phyloP scores from a whole-genome alignment of 2,888 invertebrate species.

The Neria commutata region DNA sequence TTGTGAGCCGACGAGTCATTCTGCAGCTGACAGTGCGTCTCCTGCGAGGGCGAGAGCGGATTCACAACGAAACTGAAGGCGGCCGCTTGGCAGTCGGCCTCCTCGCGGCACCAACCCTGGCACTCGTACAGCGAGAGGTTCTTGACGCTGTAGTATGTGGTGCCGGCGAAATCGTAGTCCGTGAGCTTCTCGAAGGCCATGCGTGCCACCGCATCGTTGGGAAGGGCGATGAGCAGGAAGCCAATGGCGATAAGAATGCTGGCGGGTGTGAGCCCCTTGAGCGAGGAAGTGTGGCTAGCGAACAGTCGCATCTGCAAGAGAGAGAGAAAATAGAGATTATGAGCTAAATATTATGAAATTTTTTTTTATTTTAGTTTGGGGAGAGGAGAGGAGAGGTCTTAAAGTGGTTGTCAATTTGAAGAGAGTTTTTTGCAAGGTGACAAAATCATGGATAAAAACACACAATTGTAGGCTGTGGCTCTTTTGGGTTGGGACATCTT shows the following conservation, averaged over 20 bases:
- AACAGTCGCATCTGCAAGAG: constrained; percentile 38
- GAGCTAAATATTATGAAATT: no score
- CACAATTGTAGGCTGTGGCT: no score
- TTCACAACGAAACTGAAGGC: constrained; percentile 93
- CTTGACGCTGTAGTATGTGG: constrained; percentile 89
- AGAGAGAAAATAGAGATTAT: background rate
- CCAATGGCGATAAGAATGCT: constrained; percentile 30
- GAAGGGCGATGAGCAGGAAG: constrained; percentile 34
- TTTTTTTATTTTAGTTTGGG: no score
- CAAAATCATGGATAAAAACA: no score
- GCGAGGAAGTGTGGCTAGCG: constrained; percentile 11
- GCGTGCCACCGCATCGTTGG: constrained; percentile 68
- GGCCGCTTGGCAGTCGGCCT: constrained; percentile 89
- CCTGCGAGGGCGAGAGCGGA: constrained; percentile 89
- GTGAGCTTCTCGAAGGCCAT: constrained; percentile 93
- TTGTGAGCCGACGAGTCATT: constrained; percentile 92
- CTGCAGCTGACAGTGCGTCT: constrained; percentile 87
- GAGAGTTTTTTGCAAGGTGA: no score
- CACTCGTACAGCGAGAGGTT: constrained; percentile 92
- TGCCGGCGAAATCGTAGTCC: constrained; percentile 88
- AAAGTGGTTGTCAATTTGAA: no score
- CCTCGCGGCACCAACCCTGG: constrained; percentile 94
- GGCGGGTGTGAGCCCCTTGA: constrained; percentile 10
- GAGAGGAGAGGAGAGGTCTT: no score
- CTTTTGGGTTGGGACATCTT: no score